Evolutionary conservation across 2,888 invertebrate genomes (phyloP).

Genomic region (Vesta saturnalis): DNA sequence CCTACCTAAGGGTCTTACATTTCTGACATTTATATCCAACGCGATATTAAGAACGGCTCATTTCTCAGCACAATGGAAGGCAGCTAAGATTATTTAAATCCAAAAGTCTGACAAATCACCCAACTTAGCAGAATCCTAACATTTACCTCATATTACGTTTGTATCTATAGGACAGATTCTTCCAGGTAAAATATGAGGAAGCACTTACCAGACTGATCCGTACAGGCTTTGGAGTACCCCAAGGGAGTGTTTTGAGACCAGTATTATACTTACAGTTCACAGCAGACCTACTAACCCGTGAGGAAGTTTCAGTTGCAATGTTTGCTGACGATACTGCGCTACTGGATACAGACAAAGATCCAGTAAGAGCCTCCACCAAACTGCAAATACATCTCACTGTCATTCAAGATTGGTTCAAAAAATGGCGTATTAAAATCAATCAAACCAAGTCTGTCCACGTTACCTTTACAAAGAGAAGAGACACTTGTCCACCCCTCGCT

Average conservation of each 20-base stretch:
- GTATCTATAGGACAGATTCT: too few species aligned
- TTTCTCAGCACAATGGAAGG: conserved; percentile 16
- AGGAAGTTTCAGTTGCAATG: not conserved
- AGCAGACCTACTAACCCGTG: not conserved
- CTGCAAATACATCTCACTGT: too few species aligned
- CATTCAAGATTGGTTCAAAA: too few species aligned
- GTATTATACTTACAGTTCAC: too few species aligned
- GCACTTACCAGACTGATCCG: too few species aligned
- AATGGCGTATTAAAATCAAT: not conserved
- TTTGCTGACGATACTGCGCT: not conserved
- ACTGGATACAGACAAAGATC: too few species aligned
- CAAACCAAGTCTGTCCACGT: not conserved
- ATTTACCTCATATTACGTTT: conserved; percentile 5
- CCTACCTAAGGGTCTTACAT: conserved; percentile 5
- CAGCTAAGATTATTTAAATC: conserved; percentile 11
- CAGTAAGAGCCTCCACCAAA: too few species aligned
- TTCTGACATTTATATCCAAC: conserved; percentile 14
- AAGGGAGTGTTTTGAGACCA: too few species aligned
- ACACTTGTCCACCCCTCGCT: not conserved
- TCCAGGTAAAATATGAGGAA: not conserved
- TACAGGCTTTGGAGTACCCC: too few species aligned
- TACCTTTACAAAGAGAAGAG: not conserved
- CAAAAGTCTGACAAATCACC: conserved; percentile 10
- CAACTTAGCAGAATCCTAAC: conserved; percentile 11
- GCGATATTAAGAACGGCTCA: conserved; percentile 13